Evolutionary conservation across 2,113 vertebrate genomes (phyloP).

Genomic region (Pangasianodon hypophthalmus): DNA sequence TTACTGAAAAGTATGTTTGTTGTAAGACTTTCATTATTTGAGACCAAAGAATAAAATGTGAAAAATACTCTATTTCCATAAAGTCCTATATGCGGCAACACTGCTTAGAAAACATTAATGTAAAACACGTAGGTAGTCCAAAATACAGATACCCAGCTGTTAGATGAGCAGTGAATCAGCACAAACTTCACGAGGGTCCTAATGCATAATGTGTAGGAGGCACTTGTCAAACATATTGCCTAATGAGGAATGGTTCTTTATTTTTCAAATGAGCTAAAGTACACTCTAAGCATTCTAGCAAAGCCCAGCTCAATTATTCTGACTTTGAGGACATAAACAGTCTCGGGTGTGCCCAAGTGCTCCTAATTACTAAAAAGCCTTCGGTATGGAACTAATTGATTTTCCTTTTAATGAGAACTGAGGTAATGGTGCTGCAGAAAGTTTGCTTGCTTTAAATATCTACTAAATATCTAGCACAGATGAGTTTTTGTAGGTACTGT

Average conservation of each 20-base stretch:
- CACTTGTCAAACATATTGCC: constrained; percentile 18
- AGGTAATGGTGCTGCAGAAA: constrained; percentile 43
- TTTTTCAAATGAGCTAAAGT: constrained; percentile 23
- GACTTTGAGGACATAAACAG: constrained; percentile 23
- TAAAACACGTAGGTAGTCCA: neutral
- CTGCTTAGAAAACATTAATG: neutral
- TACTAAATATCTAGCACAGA: constrained; percentile 3
- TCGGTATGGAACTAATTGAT: constrained; percentile 52
- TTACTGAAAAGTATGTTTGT: neutral
- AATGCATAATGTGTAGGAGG: constrained; percentile 23
- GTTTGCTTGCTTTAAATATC: constrained; percentile 7
- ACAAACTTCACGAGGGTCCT: neutral
- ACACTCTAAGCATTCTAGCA: constrained; percentile 13
- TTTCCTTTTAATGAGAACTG: constrained; percentile 49
- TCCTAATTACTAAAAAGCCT: constrained; percentile 54
- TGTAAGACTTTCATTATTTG: neutral
- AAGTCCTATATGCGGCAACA: neutral
- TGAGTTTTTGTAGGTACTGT: neutral
- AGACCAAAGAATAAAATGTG: neutral
- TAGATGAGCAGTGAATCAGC: constrained; percentile 5
- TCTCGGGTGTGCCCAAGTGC: constrained; percentile 30
- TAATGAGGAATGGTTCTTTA: constrained; percentile 20
- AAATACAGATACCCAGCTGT: neutral
- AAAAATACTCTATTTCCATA: neutral
- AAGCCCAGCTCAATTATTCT: constrained; percentile 8